These are phyloP conservation scores for Melanotus villosus DNA, from an alignment of 2,888 invertebrate species.

Conservation along the genomic window DNA sequence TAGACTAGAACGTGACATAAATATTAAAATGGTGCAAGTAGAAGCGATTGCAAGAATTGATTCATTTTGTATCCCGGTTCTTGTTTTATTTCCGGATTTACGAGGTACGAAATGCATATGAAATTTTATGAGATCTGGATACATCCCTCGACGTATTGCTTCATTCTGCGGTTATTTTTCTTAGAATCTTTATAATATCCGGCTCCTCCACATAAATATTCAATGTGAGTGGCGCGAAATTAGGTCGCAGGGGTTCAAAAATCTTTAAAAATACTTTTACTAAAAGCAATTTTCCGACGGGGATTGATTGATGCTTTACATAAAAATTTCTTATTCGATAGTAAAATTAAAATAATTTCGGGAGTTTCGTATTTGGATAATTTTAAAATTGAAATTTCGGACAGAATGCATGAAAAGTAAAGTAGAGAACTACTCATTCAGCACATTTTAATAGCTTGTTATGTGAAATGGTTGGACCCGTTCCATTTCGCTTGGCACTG, in stretches of 20 bases:
- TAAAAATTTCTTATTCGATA: background rate
- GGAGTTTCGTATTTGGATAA: too few relatives aligned
- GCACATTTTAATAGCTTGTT: constrained; percentile 2
- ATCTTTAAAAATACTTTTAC: background rate
- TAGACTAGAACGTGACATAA: constrained; percentile 24
- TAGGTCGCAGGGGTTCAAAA: too few relatives aligned
- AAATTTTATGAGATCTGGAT: constrained; percentile 10
- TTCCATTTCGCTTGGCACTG: constrained; percentile 20
- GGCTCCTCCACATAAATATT: background rate
- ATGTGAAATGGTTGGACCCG: constrained; percentile 9
- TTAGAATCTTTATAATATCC: background rate
- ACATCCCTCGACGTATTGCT: background rate
- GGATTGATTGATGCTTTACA: background rate
- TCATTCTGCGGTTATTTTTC: background rate
- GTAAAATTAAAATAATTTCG: too few relatives aligned
- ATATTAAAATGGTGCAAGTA: constrained; percentile 41
- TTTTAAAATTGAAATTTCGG: too few relatives aligned
- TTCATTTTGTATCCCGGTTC: constrained; percentile 30
- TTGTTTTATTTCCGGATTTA: constrained; percentile 28
- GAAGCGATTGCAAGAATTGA: constrained; percentile 43
- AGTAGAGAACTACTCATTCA: constrained; percentile 7
- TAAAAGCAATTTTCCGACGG: too few relatives aligned
- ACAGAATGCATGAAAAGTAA: too few relatives aligned
- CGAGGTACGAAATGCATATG: constrained; percentile 19
- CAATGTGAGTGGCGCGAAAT: too few relatives aligned